Evolutionary conservation across 2,113 vertebrate species (phyloP), one percentile per base, ranked within the genome.

Genomic region (Plotosus lineatus): DNA sequence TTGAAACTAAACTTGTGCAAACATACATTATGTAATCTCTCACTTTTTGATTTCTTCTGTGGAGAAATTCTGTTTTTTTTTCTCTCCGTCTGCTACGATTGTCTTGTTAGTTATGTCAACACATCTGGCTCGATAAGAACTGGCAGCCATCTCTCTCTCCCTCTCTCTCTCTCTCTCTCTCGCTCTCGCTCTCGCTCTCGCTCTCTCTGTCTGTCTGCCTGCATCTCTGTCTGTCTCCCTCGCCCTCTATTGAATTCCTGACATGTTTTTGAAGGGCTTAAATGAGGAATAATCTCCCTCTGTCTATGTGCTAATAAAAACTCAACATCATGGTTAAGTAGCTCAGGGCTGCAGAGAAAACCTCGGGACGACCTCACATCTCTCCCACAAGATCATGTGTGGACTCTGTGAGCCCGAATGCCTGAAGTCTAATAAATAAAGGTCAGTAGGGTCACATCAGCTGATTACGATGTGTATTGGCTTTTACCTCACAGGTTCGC

Each of bases 401-500:
- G 17, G 40, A 38, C n/a, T 85, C 79, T 55, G 75, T 42, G 75
- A 63, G 68, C 56, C 66, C 28, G 66, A 68, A 73, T 9, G 80
- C 76, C 42, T 81, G 63, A 69, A 50, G 14, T 26, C 15, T 31
- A 76, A 77, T 78, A 84, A 84, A 83, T 46, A 76, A 36, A 87
- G 23, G 77, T 81, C 82, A 68, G 53, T 38, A 50, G 48, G 81
- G 68, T 85, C 46, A 60, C 63, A 21, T 50, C 26, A 75, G n/a
- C 80, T 74, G 75, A 71, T 26, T 53, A 73, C 6, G 53, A 58
- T 53, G 75, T 53, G 79, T 60, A 77, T 21, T 61, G 33, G 75
- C 42, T 61, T 61, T 50, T 51, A 60, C 42, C 53, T 61, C 51
- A 17, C 31, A 56, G 79, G 61, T 56, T 40, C 42, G 66, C 51